These are phyloP conservation scores for Danaus melanippus DNA, from an alignment of 1,140 invertebrate species.

Conservation along the genomic window DNA sequence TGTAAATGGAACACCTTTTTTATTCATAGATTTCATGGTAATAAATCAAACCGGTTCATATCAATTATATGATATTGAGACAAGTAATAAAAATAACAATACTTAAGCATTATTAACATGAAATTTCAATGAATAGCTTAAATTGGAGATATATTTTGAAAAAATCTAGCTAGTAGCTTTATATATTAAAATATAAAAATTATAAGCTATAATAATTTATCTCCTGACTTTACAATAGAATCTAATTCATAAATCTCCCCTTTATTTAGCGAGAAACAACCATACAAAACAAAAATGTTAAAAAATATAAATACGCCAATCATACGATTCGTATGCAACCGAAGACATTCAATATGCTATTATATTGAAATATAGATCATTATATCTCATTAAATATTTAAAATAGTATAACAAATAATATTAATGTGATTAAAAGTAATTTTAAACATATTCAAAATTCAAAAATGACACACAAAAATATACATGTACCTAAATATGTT, in stretches of 20 bases:
- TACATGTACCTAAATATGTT: constrained; percentile 9
- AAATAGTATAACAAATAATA: constrained; percentile 31
- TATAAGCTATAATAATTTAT: background rate
- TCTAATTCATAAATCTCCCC: constrained; percentile 26
- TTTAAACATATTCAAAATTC: constrained; percentile 10
- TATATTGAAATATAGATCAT: constrained; percentile 59
- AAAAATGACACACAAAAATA: constrained; percentile 4
- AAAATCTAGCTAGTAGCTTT: background rate
- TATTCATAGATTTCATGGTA: too few species aligned
- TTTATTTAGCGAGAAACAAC: constrained; percentile 1
- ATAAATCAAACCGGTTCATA: too few species aligned
- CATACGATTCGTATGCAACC: constrained; percentile 59
- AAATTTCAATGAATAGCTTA: too few species aligned
- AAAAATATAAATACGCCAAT: constrained; percentile 41
- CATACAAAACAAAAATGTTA: constrained; percentile 9
- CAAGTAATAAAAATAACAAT: too few species aligned
- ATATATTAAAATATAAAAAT: background rate
- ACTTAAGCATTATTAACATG: too few species aligned
- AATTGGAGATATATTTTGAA: too few species aligned
- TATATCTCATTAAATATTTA: constrained; percentile 66
- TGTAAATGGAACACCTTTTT: too few species aligned
- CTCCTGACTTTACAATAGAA: constrained; percentile 17
- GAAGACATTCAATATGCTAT: constrained; percentile 47
- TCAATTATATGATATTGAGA: too few species aligned
- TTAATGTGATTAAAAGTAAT: constrained; percentile 1